Conservation (phyloP, 2,888 invertebrate genomes). For the Galeruca laticollis region DNA sequence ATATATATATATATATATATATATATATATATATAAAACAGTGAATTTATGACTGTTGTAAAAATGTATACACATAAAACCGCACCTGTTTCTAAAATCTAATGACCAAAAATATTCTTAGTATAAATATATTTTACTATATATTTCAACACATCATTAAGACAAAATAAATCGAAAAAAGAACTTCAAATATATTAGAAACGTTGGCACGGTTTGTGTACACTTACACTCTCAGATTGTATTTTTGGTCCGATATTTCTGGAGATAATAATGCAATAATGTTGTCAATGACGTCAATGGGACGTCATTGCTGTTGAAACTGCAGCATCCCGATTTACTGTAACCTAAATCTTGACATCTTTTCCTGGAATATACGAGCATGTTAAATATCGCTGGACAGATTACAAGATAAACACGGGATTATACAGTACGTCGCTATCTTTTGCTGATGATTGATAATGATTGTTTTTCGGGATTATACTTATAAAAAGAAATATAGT, state of each 20-base stretch:
- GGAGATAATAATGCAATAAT: conserved; percentile 41
- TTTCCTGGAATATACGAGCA: conserved; percentile 24
- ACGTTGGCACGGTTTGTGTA: conserved; percentile 25
- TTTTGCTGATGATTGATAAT: conserved; percentile 17
- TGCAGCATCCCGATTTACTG: conserved; percentile 29
- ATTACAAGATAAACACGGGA: conserved; percentile 24
- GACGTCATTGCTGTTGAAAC: conserved; percentile 42
- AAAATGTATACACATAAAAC: not conserved
- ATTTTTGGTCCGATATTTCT: conserved; percentile 41
- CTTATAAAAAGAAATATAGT: not conserved
- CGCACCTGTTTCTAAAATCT: conserved; percentile 1
- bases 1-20: too few relatives aligned
- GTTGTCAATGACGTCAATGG: conserved; percentile 41
- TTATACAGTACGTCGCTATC: conserved; percentile 17
- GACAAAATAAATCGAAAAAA: conserved; percentile 21
- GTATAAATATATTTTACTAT: conserved; percentile 2
- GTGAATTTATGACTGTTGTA: not conserved
- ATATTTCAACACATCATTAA: conserved; percentile 16
- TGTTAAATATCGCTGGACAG: conserved; percentile 25
- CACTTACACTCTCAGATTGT: conserved; percentile 27
- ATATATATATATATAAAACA: too few relatives aligned
- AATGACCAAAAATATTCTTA: not conserved
- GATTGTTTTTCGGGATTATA: conserved; percentile 3
- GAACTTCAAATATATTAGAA: conserved; percentile 25
- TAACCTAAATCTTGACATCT: conserved; percentile 42